phyloP scores from a whole-genome alignment of 2,888 invertebrate species.

The Neuroscelio doddi region DNA sequence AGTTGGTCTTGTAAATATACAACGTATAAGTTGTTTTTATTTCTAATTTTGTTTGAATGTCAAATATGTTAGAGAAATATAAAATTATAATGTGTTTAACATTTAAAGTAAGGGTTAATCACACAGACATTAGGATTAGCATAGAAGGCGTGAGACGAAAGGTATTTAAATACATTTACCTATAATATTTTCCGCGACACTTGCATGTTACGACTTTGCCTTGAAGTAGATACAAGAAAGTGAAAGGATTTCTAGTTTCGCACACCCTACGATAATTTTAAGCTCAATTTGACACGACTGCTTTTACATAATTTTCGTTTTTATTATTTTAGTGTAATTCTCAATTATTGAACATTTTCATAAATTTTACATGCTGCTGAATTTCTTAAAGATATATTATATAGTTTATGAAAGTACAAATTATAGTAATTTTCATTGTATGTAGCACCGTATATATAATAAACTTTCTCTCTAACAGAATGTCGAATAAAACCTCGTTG shows the following conservation, averaged over 20 bases:
- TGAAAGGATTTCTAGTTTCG: slow-evolving; percentile 59
- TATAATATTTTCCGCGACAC: slow-evolving; percentile 40
- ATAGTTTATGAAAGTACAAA: background rate
- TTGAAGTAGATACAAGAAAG: slow-evolving; percentile 63
- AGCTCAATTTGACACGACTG: slow-evolving; percentile 38
- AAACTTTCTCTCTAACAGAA: slow-evolving; percentile 50
- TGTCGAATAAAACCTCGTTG: slow-evolving; percentile 55
- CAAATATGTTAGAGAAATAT: too few species aligned
- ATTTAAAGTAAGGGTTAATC: too few species aligned
- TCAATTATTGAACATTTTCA: background rate
- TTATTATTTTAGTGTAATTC: slow-evolving; percentile 7
- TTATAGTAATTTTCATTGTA: background rate
- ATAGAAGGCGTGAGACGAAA: background rate
- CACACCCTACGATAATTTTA: slow-evolving; percentile 31
- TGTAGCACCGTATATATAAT: slow-evolving; percentile 7
- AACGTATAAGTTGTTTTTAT: too few species aligned
- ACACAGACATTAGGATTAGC: background rate
- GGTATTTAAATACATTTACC: background rate
- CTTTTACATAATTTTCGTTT: slow-evolving; percentile 37
- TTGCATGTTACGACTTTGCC: slow-evolving; percentile 52
- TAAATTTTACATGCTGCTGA: background rate
- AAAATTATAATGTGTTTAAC: too few species aligned
- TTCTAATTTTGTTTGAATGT: too few species aligned
- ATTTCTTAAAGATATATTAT: background rate
- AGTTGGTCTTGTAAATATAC: too few species aligned